Conservation (phyloP, 2,888 invertebrate species). For the Chesias legatella region DNA sequence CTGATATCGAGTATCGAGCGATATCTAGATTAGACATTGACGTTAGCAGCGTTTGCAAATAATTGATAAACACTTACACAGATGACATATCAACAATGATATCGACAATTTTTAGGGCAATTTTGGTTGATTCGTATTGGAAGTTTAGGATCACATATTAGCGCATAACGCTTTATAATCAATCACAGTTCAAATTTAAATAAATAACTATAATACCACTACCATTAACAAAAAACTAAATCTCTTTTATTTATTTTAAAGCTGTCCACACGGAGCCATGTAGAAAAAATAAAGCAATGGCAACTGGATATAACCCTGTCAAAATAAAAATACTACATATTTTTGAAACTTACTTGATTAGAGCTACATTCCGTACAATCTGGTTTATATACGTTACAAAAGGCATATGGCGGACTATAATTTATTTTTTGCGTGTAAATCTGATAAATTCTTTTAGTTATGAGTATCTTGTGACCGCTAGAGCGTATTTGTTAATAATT, state of each 20-base stretch:
- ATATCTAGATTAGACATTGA: too few species aligned
- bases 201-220: too few species aligned
- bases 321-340: constrained; percentile 37
- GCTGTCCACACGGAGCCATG: constrained; percentile 47
- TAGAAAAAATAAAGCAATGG: constrained; percentile 56
- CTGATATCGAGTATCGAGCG: too few species aligned
- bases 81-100: too few species aligned
- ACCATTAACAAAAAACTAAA: too few species aligned
- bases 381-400: constrained; percentile 69
- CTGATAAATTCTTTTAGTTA: constrained; percentile 81
- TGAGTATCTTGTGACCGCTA: constrained; percentile 79
- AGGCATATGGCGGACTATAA: constrained; percentile 80
- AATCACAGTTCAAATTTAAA: too few species aligned
- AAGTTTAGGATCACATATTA: too few species aligned
- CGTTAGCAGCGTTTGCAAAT: too few species aligned
- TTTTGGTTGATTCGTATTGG: too few species aligned
- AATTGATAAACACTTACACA: too few species aligned
- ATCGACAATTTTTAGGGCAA: too few species aligned
- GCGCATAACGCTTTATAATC: too few species aligned
- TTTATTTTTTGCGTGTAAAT: constrained; percentile 81
- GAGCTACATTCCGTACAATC: constrained; percentile 9
- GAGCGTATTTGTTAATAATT: constrained; percentile 76
- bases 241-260: constrained; percentile 8
- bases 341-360: background rate
- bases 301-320: constrained; percentile 61